Percentiles rank a stretch among this genome's conserved stretches.
These are phyloP conservation scores for Styela plicata DNA, from an alignment of 23 tunicate genomes.

Conservation along the genomic window DNA sequence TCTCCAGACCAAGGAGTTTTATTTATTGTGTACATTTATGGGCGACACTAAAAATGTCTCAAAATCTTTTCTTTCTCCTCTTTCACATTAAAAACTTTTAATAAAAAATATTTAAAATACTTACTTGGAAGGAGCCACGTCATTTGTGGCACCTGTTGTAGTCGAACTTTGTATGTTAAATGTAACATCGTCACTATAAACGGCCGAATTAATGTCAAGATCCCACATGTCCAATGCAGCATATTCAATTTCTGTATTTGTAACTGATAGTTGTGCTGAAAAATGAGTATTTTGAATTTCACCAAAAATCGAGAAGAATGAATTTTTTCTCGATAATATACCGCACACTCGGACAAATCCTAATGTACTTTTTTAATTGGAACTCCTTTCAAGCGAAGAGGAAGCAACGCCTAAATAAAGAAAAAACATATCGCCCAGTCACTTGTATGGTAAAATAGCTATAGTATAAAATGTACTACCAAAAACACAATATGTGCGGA, in stretches of 20 bases:
- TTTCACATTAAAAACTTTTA: background rate
- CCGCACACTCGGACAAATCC: no score
- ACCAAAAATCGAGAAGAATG: no score
- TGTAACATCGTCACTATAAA: constrained; percentile 17
- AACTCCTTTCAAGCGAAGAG: no score
- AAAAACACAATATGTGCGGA: no score
- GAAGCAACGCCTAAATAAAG: no score
- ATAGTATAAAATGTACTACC: no score
- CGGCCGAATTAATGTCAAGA: constrained; percentile 46
- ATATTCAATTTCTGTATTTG: constrained; percentile 29
- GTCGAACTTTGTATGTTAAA: constrained; percentile 52
- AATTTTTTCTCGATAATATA: no score
- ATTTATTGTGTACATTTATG: no score
- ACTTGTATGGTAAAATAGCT: no score
- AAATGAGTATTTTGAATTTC: background rate
- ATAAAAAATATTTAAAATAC: background rate
- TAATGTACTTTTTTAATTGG: no score
- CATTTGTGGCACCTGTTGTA: constrained; percentile 32
- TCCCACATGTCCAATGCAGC: constrained; percentile 47
- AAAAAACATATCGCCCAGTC: no score
- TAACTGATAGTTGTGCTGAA: constrained; percentile 18
- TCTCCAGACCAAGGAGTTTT: no score
- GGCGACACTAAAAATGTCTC: background rate
- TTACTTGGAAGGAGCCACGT: constrained; percentile 53
- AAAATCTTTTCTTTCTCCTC: background rate